A percentile compares a stretch with the other conserved stretches of the same genome.
Conservation (phyloP, 1,140 invertebrate genomes). For the Steinernema feltiae region DNA sequence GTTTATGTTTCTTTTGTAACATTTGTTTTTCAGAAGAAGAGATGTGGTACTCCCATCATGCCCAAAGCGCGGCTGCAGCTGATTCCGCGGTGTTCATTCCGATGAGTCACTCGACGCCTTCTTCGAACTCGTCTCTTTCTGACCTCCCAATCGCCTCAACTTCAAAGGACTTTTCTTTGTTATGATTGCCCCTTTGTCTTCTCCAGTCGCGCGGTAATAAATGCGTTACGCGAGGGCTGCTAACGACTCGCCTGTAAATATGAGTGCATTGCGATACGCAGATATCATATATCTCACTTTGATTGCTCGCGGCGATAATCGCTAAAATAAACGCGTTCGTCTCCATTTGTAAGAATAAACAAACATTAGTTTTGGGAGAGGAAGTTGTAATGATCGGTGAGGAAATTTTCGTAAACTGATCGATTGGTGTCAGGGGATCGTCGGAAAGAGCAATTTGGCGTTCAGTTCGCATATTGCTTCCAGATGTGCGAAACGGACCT, state of each 20-base stretch:
- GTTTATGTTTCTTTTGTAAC: background rate
- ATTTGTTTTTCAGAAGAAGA: background rate
- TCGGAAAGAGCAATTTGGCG: background rate
- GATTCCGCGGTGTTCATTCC: background rate
- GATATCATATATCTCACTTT: background rate
- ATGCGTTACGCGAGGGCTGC: background rate
- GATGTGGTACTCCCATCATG: background rate
- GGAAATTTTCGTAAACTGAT: background rate
- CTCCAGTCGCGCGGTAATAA: background rate
- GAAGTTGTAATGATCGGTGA: background rate
- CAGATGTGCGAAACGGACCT: background rate
- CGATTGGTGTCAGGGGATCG: background rate
- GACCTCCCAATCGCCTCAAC: background rate
- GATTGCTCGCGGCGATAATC: conserved; percentile 5
- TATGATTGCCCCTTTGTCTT: conserved; percentile 7
- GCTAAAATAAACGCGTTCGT: background rate
- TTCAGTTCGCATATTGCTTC: background rate
- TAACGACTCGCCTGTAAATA: conserved; percentile 4
- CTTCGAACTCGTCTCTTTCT: background rate
- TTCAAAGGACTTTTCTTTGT: conserved; percentile 12
- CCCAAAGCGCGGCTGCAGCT: background rate
- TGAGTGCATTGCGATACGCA: background rate
- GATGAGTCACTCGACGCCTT: background rate
- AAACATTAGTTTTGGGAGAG: background rate
- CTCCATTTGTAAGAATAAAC: conserved; percentile 2